Evolutionary conservation across 2,797 vertebrate genomes (phyloP).

Genomic region (Taenioides sp.): DNA sequence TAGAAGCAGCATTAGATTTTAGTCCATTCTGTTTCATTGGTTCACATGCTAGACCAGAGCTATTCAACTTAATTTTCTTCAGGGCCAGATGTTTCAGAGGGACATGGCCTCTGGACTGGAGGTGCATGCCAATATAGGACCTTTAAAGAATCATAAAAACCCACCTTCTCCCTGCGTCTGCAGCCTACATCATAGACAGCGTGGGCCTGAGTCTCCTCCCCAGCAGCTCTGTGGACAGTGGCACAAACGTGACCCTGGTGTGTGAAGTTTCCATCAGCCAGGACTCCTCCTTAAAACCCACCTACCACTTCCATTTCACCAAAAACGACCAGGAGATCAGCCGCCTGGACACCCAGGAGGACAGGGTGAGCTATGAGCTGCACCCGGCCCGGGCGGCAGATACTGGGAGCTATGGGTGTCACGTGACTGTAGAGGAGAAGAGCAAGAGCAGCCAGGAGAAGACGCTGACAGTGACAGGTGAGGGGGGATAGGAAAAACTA

Average conservation of each 20-base stretch:
- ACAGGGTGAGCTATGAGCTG: conserved; percentile 39
- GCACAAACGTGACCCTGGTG: conserved; percentile 55
- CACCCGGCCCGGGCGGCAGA: conserved; percentile 62
- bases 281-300: conserved; percentile 40
- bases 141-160: no score
- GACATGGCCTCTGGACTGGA: no score
- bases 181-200: conserved; percentile 69
- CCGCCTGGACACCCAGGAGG: conserved; percentile 32
- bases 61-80: no score
- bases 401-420: conserved; percentile 71
- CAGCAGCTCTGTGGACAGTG: conserved; percentile 49
- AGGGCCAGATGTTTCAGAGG: no score
- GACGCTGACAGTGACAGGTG: conserved; percentile 68
- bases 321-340: conserved; percentile 39
- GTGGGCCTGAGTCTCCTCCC: conserved; percentile 62
- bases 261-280: conserved; percentile 69
- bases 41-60: no score
- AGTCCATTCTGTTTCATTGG: no score
- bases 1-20: no score
- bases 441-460: conserved; percentile 29
- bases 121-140: no score
- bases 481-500: no score
- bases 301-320: conserved; percentile 59
- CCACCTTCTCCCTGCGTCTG: background rate
- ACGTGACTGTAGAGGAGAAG: conserved; percentile 62